These are phyloP conservation scores for Enteromius radiatus DNA, from an alignment of 2,797 vertebrate genomes.

Conservation along the genomic window DNA sequence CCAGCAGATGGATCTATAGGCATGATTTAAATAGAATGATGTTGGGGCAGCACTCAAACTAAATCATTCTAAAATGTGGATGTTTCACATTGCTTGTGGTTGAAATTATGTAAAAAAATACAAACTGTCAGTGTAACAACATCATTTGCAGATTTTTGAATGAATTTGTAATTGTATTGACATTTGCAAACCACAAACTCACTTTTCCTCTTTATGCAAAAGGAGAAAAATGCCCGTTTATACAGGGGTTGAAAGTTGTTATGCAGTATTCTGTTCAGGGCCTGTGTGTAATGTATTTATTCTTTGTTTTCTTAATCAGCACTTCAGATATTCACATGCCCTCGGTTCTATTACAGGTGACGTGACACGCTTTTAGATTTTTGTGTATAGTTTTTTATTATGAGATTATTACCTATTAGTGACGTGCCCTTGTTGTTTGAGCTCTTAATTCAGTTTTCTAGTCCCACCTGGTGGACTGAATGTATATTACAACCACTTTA, in stretches of 20 bases:
- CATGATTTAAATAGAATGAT: not conserved
- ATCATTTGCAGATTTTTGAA: not conserved
- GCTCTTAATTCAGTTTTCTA: not conserved
- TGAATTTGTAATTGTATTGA: not conserved
- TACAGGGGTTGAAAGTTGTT: not conserved
- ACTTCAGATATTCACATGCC: not conserved
- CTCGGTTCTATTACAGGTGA: not conserved
- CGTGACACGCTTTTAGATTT: not conserved
- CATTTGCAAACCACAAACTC: conserved; percentile 9
- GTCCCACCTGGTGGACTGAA: conserved; percentile 11
- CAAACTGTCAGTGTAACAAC: not conserved
- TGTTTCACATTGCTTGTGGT: not conserved
- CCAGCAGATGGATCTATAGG: not conserved
- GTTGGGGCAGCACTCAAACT: not conserved
- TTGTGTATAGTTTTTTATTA: too few species aligned
- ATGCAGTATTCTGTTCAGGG: not conserved
- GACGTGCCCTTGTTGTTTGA: not conserved
- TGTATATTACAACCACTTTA: conserved; percentile 12
- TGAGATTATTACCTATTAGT: too few species aligned
- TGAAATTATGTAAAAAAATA: not conserved
- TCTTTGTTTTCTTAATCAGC: not conserved
- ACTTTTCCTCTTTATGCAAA: not conserved
- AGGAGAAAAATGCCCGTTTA: not conserved
- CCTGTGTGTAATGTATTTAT: not conserved
- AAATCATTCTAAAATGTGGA: not conserved